Conservation (phyloP, 2,888 invertebrate genomes). For the Cyaniris semiargus region DNA sequence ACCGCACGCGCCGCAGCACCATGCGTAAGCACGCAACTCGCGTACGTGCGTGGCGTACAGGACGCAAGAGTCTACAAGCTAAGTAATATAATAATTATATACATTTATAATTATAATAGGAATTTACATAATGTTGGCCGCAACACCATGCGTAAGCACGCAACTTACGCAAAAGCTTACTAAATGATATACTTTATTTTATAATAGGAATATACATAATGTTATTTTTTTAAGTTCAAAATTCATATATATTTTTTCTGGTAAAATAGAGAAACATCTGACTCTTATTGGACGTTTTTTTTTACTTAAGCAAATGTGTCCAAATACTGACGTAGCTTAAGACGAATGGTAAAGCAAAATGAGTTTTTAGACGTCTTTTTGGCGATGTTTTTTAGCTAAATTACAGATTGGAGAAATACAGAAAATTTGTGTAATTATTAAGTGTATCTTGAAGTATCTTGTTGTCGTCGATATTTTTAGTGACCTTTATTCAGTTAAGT, state of each 20-base stretch:
- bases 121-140: slow-evolving; percentile 23
- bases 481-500: too few relatives aligned
- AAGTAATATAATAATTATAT: slow-evolving; percentile 49
- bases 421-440: too few relatives aligned
- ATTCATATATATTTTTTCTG: not conserved
- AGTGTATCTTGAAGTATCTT: too few relatives aligned
- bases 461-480: too few relatives aligned
- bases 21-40: slow-evolving; percentile 7
- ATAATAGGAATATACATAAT: not conserved
- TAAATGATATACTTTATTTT: slow-evolving; percentile 49
- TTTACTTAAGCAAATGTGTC: not conserved
- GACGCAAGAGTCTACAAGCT: not conserved
- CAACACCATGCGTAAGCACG: slow-evolving; percentile 29
- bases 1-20: slow-evolving; percentile 37
- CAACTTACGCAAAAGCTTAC: not conserved
- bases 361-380: too few relatives aligned
- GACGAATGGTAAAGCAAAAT: too few relatives aligned
- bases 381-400: too few relatives aligned
- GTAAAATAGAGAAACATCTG: not conserved
- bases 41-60: slow-evolving; percentile 23
- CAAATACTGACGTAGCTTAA: not conserved
- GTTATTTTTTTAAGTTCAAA: not conserved
- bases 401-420: too few relatives aligned
- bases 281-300: not conserved
- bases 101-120: not conserved